phyloP scores from a whole-genome alignment of 2,888 invertebrate species.

The Sminthurides aquaticus region DNA sequence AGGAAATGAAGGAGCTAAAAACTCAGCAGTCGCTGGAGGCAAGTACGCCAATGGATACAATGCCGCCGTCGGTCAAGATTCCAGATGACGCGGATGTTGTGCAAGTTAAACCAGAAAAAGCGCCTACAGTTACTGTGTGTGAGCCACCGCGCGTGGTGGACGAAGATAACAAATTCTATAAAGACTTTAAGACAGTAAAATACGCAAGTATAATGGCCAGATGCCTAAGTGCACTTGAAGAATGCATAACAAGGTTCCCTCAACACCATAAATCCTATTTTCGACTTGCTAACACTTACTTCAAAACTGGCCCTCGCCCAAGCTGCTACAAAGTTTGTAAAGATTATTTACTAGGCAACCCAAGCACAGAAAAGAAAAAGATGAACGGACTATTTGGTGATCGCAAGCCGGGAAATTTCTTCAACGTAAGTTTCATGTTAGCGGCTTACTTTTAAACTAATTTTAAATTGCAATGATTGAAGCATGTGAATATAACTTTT shows the following conservation, averaged over 20 bases:
- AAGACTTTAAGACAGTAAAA: conserved; percentile 40
- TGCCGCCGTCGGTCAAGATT: not conserved
- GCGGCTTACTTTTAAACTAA: too few species aligned
- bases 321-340: conserved; percentile 63
- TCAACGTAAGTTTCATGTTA: conserved; percentile 60
- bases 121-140: not conserved
- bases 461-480: not conserved
- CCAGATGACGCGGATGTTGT: conserved; percentile 9
- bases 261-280: conserved; percentile 91
- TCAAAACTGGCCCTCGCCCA: conserved; percentile 58
- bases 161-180: conserved; percentile 33
- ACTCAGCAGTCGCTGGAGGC: not conserved
- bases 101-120: not conserved
- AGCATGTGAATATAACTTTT: conserved; percentile 11
- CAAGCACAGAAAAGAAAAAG: conserved; percentile 50
- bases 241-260: conserved; percentile 75
- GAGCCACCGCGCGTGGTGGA: conserved; percentile 29
- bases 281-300: conserved; percentile 74
- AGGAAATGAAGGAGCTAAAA: conserved; percentile 12
- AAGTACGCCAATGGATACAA: not conserved
- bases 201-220: conserved; percentile 50
- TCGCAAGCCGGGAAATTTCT: conserved; percentile 75
- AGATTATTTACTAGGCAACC: conserved; percentile 61
- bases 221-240: conserved; percentile 70
- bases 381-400: conserved; percentile 78